Evolutionary conservation across 2,797 vertebrate genomes (phyloP).

Genomic region (Sebastes matsubarae): DNA sequence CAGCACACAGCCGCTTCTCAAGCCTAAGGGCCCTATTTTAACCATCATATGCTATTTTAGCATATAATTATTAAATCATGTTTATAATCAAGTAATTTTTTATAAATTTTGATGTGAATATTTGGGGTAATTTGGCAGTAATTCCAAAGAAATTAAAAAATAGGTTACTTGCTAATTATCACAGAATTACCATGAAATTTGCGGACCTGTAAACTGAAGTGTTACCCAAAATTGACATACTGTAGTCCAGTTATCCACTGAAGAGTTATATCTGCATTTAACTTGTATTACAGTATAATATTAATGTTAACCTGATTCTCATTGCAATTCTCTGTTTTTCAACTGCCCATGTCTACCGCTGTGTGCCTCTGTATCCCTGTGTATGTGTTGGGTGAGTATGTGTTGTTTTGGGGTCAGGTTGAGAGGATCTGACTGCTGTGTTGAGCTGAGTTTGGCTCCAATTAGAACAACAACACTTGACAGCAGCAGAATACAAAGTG

Average conservation of each 20-base stretch:
- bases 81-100: no score
- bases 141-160: no score
- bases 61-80: no score
- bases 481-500: slow-evolving; percentile 56
- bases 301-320: neutral
- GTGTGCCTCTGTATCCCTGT: neutral
- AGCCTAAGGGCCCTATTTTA: no score
- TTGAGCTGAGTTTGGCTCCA: slow-evolving; percentile 58
- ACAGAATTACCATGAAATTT: no score
- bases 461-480: slow-evolving; percentile 66
- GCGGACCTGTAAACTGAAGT: no score
- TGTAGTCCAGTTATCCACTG: neutral
- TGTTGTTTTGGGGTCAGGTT: slow-evolving; percentile 60
- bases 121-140: no score
- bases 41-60: no score
- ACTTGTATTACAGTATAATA: neutral
- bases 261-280: neutral
- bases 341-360: neutral
- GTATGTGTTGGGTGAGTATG: neutral
- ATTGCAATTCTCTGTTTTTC: neutral
- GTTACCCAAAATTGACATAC: no score
- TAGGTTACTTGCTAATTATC: no score
- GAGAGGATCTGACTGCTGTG: slow-evolving; percentile 46
- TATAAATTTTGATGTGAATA: no score
- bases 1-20: no score